Evolutionary conservation across 2,888 invertebrate species (phyloP), one percentile per base, ranked within the genome.

Genomic region (Sipunculus nudus): DNA sequence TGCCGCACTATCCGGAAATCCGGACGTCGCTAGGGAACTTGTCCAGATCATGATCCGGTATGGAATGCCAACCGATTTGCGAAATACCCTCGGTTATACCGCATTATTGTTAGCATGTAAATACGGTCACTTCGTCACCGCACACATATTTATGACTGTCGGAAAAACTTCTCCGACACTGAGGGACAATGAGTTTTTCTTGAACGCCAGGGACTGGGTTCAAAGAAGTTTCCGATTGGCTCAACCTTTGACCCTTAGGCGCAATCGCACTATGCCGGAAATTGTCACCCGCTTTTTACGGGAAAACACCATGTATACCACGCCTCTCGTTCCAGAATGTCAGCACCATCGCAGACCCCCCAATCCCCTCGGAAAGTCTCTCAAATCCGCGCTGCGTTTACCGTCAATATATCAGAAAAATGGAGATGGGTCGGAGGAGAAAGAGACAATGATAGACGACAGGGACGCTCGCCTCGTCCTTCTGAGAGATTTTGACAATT

Each of bases 21-120:
- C 79, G 0, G 62, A 61, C 13, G 74, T 81, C 28, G 78, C 78
- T 19, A 61, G 64, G 26, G 53, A 68, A 26, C 58, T 78, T 5
- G 64, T 68, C 0, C 72, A 74, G 8, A 65, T 70, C 26, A 68
- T 77, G 57, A 61, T 52, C 28, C 73, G 74, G 54, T 79, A 75
- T 57, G 77, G 78, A 21, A 46, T 79, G n/a, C 72, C 75, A 31
- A 65, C 77, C 28, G 81, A 82, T 66, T 66, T 63, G 5, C 61
- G 79, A 26, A 82, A 82, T 66, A 69, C 61, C 49, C 58, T 77
- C 38, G 81, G 81, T 21, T 80, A 79, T 71, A 79, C 79, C 1
- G 71, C 79, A 2, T 62, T 82, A 50, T 61, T 82, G 35, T 62
- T 80, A 48, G 79, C 80, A 3, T 78, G 78, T 53, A 78, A 78